Conservation (phyloP, 2,797 vertebrate genomes). For the Buphagus erythrorhynchus region DNA sequence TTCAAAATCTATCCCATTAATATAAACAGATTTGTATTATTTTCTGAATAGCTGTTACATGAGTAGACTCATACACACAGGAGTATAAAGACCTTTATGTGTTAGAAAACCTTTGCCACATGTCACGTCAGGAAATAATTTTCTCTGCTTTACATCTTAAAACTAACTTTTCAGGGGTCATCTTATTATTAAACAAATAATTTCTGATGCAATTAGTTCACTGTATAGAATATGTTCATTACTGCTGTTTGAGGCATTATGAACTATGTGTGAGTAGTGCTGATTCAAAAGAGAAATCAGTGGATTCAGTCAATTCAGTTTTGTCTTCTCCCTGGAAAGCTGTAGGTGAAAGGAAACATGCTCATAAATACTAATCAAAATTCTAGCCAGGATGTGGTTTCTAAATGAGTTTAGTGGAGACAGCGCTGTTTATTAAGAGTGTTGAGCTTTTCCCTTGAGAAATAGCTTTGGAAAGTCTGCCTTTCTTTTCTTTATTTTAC, state of each 20-base stretch:
- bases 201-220: neutral
- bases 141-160: neutral
- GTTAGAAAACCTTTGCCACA: neutral
- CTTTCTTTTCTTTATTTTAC: neutral
- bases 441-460: neutral
- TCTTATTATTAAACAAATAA: neutral
- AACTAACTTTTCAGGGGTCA: neutral
- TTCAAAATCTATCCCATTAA: neutral
- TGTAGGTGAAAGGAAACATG: neutral
- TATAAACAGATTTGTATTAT: neutral
- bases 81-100: neutral
- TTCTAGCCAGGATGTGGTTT: neutral
- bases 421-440: neutral
- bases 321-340: neutral
- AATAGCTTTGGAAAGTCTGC: neutral
- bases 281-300: neutral
- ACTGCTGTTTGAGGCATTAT: neutral
- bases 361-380: neutral
- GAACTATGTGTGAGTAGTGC: neutral
- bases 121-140: neutral
- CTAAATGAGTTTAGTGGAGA: neutral
- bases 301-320: neutral
- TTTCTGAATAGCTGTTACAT: neutral
- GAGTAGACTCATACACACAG: neutral
- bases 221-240: neutral